phyloP scores from a whole-genome alignment of 1,140 invertebrate genomes.

The Berghia stephanieae region DNA sequence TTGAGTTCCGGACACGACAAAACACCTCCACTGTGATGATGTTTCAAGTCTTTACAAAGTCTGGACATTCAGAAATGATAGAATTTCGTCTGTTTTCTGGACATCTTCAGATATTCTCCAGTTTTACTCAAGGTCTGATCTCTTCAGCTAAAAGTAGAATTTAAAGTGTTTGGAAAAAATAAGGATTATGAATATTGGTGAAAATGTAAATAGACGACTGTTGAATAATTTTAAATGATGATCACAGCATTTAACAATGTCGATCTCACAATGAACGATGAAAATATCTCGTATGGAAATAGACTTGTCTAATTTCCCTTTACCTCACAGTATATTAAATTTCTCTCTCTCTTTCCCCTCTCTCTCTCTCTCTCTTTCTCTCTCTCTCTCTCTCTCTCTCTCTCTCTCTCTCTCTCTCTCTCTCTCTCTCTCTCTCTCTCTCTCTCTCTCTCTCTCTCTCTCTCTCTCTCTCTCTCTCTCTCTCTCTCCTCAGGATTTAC shows the following conservation, averaged over 20 bases:
- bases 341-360: too few species aligned
- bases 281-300: too few species aligned
- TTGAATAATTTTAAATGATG: not conserved
- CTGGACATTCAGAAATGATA: constrained; percentile 24
- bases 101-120: constrained; percentile 36
- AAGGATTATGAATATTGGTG: not conserved
- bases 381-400: too few species aligned
- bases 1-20: constrained; percentile 49
- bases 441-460: too few species aligned
- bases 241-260: not conserved
- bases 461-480: too few species aligned
- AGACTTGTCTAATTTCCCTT: too few species aligned
- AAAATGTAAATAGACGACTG: not conserved
- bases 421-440: too few species aligned
- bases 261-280: too few species aligned
- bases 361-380: too few species aligned
- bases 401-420: too few species aligned
- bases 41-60: constrained; percentile 36
- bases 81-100: constrained; percentile 34
- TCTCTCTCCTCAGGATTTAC: too few species aligned
- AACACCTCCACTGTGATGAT: constrained; percentile 42
- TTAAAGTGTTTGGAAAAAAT: not conserved
- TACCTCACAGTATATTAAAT: too few species aligned
- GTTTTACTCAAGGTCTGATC: constrained; percentile 38
- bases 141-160: not conserved